These are phyloP conservation scores for Nebria brevicollis DNA, from an alignment of 2,888 invertebrate genomes.

Conservation along the genomic window DNA sequence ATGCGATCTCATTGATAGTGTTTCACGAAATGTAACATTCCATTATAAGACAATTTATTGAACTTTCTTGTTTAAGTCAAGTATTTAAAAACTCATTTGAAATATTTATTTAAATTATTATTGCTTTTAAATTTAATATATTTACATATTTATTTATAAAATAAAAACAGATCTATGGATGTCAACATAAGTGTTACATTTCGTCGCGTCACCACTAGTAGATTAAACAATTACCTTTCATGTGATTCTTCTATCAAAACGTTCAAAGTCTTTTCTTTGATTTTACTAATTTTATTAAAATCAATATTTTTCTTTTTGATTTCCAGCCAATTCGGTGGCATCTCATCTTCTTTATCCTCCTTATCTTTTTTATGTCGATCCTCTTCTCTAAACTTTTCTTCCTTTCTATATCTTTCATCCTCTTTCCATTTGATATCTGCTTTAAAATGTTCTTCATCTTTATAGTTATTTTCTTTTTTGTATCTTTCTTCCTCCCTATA, in stretches of 20 bases:
- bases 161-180: too few species aligned
- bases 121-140: too few species aligned
- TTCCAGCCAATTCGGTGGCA: slow-evolving; percentile 49
- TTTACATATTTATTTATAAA: too few species aligned
- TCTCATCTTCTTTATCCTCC: slow-evolving; percentile 15
- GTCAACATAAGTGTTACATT: too few species aligned
- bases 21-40: too few species aligned
- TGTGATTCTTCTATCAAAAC: background rate
- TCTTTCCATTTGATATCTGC: slow-evolving; percentile 20
- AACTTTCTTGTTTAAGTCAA: too few species aligned
- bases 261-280: slow-evolving; percentile 48
- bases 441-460: slow-evolving; percentile 47
- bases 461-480: slow-evolving; percentile 34
- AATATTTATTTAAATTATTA: too few species aligned
- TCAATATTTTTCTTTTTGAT: slow-evolving; percentile 48
- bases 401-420: slow-evolving; percentile 30
- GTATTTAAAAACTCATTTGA: too few species aligned
- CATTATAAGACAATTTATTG: too few species aligned
- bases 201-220: background rate
- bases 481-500: slow-evolving; percentile 46
- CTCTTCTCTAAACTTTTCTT: slow-evolving; percentile 34
- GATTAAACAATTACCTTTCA: background rate
- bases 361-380: slow-evolving; percentile 45
- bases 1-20: too few species aligned
- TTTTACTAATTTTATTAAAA: slow-evolving; percentile 46